phyloP scores from a whole-genome alignment of 2,113 vertebrate genomes.

The Oryzias melastigma region DNA sequence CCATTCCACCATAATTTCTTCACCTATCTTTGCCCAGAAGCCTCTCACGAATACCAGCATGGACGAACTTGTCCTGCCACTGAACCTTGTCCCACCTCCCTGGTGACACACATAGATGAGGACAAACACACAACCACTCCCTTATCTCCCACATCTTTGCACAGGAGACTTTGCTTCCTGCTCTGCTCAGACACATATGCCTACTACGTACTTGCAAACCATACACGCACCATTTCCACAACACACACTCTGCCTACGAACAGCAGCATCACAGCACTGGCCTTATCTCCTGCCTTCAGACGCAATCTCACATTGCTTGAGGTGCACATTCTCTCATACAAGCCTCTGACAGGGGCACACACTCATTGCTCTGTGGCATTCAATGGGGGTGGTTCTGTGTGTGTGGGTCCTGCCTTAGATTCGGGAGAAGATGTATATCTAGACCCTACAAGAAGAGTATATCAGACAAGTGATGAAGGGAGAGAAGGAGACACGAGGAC shows the following conservation, averaged over 20 bases:
- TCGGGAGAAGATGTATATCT: conserved; percentile 64
- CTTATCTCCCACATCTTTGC: conserved; percentile 65
- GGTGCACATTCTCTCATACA: conserved; percentile 21
- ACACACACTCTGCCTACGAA: conserved; percentile 31
- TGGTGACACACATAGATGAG: conserved; percentile 30
- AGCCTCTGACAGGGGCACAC: conserved; percentile 19
- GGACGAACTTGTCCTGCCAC: conserved; percentile 66
- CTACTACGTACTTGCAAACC: not conserved
- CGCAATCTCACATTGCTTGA: conserved; percentile 46
- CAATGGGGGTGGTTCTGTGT: conserved; percentile 26
- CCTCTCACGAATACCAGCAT: conserved; percentile 83
- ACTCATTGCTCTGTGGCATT: conserved; percentile 38
- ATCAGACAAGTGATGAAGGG: conserved; percentile 41
- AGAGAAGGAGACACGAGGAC: conserved; percentile 15
- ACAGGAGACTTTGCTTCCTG: conserved; percentile 57
- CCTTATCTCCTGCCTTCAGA: conserved; percentile 35
- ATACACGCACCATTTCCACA: not conserved
- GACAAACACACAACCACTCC: conserved; percentile 28
- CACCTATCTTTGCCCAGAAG: conserved; percentile 28
- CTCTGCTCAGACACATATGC: conserved; percentile 33
- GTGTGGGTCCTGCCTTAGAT: conserved; percentile 48
- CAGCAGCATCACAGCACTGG: conserved; percentile 8
- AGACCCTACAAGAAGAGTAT: conserved; percentile 48
- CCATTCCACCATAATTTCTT: conserved; percentile 14
- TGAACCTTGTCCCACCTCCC: conserved; percentile 74